phyloP scores from a whole-genome alignment of 2,888 invertebrate species.

The Callinectes sapidus region DNA sequence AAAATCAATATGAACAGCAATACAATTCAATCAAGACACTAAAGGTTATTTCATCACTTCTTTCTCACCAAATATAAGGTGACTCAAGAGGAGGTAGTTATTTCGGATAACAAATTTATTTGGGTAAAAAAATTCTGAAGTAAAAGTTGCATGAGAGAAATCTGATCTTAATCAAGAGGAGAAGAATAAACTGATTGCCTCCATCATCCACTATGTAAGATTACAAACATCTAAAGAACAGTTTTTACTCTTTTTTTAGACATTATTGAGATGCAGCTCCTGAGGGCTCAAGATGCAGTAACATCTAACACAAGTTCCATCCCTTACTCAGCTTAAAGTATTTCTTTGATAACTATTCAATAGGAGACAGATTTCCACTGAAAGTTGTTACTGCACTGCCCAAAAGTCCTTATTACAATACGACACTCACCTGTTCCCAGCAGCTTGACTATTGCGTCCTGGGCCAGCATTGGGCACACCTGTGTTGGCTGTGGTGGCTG shows the following conservation, averaged over 20 bases:
- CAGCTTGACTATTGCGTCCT: conserved; percentile 78
- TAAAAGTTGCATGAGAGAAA: neutral
- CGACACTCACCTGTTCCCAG: conserved; percentile 78
- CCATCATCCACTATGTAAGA: neutral
- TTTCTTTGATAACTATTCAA: neutral
- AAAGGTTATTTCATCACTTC: neutral
- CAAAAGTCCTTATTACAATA: neutral
- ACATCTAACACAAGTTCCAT: neutral
- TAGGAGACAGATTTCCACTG: neutral
- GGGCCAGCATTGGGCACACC: conserved; percentile 55
- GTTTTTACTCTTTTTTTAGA: neutral
- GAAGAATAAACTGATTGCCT: neutral
- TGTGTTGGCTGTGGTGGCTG: conserved; percentile 79
- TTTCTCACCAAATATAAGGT: neutral
- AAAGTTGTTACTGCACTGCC: neutral
- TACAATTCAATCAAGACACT: neutral
- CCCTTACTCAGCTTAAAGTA: neutral
- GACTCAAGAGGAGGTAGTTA: neutral
- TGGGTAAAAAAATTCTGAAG: neutral
- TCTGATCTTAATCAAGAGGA: neutral
- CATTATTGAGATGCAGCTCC: neutral
- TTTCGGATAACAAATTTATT: neutral
- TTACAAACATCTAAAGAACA: neutral
- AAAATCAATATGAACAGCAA: neutral
- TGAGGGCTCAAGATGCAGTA: neutral